These are phyloP conservation scores for Paratrypauchen microcephalus DNA, from an alignment of 2,797 vertebrate species.

Conservation along the genomic window DNA sequence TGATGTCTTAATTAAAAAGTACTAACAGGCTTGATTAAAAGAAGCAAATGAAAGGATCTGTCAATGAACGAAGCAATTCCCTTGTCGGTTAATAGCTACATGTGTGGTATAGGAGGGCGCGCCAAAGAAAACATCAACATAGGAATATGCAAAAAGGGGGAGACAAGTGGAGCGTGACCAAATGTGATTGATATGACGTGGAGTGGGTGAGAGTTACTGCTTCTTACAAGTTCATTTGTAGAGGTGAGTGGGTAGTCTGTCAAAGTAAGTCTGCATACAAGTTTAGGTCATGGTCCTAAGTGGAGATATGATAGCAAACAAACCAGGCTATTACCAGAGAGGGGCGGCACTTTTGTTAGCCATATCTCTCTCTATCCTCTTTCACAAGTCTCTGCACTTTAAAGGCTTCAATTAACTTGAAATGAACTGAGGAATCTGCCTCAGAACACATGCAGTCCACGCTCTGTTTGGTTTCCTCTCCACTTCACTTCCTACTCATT, in stretches of 20 bases:
- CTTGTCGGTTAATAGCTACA: slow-evolving; percentile 65
- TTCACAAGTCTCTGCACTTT: slow-evolving; percentile 61
- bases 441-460: slow-evolving; percentile 38
- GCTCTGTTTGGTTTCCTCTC: slow-evolving; percentile 37
- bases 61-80: slow-evolving; percentile 74
- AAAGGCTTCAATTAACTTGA: slow-evolving; percentile 70
- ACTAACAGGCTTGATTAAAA: slow-evolving; percentile 81
- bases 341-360: slow-evolving; percentile 27
- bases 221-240: slow-evolving; percentile 30
- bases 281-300: slow-evolving; percentile 60
- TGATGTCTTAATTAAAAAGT: slow-evolving; percentile 84
- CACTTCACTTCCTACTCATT: slow-evolving; percentile 37
- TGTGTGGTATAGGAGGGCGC: slow-evolving; percentile 37
- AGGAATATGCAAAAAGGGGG: slow-evolving; percentile 45
- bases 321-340: slow-evolving; percentile 57
- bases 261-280: slow-evolving; percentile 36
- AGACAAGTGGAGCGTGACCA: slow-evolving; percentile 33
- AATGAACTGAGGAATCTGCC: slow-evolving; percentile 55
- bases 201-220: slow-evolving; percentile 21
- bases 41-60: slow-evolving; percentile 69
- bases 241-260: slow-evolving; percentile 30
- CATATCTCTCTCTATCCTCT: slow-evolving; percentile 37
- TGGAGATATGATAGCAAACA: slow-evolving; percentile 67
- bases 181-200: slow-evolving; percentile 38
- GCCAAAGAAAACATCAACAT: slow-evolving; percentile 47